Conservation (phyloP, 2,888 invertebrate species). For the Hypercompe scribonia region DNA sequence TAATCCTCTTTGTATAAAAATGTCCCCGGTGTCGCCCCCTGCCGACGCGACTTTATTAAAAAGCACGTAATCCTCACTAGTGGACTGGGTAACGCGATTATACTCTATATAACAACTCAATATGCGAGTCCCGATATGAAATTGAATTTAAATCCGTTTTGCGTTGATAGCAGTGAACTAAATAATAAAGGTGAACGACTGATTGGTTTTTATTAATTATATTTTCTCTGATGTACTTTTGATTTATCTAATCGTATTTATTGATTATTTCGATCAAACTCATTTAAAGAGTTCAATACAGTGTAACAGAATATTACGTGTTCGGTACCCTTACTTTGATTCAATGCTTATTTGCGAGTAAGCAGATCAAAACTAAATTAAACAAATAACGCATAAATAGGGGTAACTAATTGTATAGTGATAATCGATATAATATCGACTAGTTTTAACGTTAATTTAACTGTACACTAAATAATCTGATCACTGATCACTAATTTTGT, state of each 20-base stretch:
- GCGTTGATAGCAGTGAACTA: slow-evolving; percentile 65
- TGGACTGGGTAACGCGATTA: slow-evolving; percentile 86
- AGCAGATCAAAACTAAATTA: background rate
- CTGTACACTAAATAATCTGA: too few species aligned
- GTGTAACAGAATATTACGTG: background rate
- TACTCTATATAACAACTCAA: slow-evolving; percentile 82
- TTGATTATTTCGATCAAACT: background rate
- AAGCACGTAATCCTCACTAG: slow-evolving; percentile 85
- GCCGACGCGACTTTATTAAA: slow-evolving; percentile 83
- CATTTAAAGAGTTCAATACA: background rate
- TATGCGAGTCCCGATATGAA: slow-evolving; percentile 78
- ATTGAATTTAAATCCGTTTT: slow-evolving; percentile 81
- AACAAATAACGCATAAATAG: too few species aligned
- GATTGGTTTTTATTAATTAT: slow-evolving; percentile 45
- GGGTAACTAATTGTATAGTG: too few species aligned
- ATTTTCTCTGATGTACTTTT: background rate
- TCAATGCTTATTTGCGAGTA: background rate
- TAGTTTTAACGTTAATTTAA: too few species aligned
- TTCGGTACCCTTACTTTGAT: background rate
- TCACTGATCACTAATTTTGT: too few species aligned
- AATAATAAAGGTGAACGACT: slow-evolving; percentile 51
- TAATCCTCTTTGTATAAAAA: slow-evolving; percentile 86
- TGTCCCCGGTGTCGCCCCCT: slow-evolving; percentile 82
- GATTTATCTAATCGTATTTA: background rate
- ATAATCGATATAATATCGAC: too few species aligned